Conservation (phyloP, 2,113 vertebrate species). For the Lophotis ruficrista region DNA sequence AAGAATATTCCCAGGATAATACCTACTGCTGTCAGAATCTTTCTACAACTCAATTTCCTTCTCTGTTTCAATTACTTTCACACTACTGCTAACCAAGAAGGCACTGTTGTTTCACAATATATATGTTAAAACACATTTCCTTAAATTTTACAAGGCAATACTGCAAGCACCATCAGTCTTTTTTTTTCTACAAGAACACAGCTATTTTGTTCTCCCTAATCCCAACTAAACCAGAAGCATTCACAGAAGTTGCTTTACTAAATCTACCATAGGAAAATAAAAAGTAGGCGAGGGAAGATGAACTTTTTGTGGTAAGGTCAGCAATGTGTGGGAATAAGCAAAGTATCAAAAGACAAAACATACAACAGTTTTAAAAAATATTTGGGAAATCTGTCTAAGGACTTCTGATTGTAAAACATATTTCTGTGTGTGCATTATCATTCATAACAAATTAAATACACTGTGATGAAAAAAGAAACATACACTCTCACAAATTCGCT, state of each 20-base stretch:
- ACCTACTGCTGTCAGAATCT: background rate
- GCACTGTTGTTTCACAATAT: background rate
- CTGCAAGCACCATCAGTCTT: background rate
- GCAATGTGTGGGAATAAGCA: accelerated
- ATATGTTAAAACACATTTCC: background rate
- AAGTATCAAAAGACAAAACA: background rate
- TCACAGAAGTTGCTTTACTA: background rate
- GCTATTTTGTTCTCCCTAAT: background rate
- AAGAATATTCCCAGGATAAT: background rate
- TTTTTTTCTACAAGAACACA: background rate
- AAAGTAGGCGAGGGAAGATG: background rate
- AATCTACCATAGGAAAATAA: background rate
- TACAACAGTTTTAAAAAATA: background rate
- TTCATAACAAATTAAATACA: background rate
- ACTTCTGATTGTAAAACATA: background rate
- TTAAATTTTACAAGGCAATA: background rate
- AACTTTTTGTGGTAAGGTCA: background rate
- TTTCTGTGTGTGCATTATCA: background rate
- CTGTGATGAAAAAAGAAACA: background rate
- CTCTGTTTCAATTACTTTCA: background rate
- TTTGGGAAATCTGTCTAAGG: background rate
- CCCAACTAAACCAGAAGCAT: background rate
- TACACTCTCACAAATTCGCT: accelerated
- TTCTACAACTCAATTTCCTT: slow-evolving; percentile 2
- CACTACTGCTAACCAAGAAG: background rate